phyloP scores from a whole-genome alignment of 2,797 vertebrate species.

The Acridotheres tristis region DNA sequence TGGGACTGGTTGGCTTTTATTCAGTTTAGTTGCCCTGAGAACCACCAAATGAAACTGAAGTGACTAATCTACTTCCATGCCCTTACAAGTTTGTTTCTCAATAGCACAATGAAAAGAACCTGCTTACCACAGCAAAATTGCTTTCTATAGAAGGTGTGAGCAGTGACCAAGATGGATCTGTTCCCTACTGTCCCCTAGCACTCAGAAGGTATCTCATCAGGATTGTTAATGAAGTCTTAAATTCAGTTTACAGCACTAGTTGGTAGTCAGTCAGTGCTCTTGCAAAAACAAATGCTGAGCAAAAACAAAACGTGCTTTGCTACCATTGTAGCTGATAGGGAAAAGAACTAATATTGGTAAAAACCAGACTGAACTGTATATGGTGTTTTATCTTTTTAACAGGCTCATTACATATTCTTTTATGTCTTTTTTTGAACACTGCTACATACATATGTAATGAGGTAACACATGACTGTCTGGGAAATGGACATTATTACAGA shows the following conservation, averaged over 20 bases:
- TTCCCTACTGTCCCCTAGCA: neutral
- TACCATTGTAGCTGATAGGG: neutral
- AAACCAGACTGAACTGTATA: neutral
- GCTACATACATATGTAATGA: neutral
- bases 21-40: neutral
- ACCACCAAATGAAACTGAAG: neutral
- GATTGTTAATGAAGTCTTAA: neutral
- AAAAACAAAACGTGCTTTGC: neutral
- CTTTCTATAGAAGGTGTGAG: neutral
- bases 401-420: neutral
- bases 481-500: neutral
- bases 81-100: slow-evolving; percentile 4
- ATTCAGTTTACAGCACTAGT: neutral
- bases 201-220: neutral
- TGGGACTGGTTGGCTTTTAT: neutral
- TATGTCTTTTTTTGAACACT: neutral
- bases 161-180: neutral
- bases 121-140: neutral
- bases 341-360: neutral
- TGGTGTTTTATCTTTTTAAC: neutral
- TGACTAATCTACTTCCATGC: neutral
- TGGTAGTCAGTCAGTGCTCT: neutral
- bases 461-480: neutral
- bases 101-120: neutral
- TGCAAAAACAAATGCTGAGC: neutral